Base-by-base conservation (phyloP, 2,113 vertebrate genomes). In the Cavia aperea region DNA sequence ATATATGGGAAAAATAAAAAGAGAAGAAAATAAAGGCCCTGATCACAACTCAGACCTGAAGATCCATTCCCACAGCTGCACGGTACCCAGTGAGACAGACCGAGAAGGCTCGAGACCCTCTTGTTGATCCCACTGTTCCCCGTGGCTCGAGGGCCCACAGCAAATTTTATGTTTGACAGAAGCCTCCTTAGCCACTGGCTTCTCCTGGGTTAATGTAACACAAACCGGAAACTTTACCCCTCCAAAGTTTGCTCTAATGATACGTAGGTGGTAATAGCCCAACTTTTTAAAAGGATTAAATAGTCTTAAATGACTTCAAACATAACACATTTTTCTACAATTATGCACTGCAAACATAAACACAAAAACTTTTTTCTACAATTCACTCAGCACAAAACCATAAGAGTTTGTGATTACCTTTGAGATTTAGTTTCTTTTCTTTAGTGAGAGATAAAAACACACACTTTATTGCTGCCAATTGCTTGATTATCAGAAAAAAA, bases 381-480 rank as follows among this genome's bases (percentile, higher is more conserved):
- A 95, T 95, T 96, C 96, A 95, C 87, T 49, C n/a, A 93, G 70
- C 72, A 63, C 51, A 81, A 95, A 94, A 91, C 83, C 94, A 29
- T 93, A 92, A 85, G 75, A 96, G 81, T 58, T 72, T 56, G 18
- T 60, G 75, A 94, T 95, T 91, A 94, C 85, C 90, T 95, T 85
- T 93, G 89, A 96, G 81, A 92, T 86, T 91, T 83, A 87, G 60
- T 78, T 94, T 94, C 78, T 75, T 93, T 90, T 94, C 91, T 95
- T 94, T 92, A 92, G 88, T 91, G 81, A 92, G 93, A 93, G 88
- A 96, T 95, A 92, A 93, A 96, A 96, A 92, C 84, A 93, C 7
- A 88, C 24, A 93, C 84, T 93, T 94, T 93, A 94, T 85, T 93
- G 89, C 46, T 93, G 56, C 49, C 84, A 90, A 86, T 78, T 95